Percentiles rank a stretch among this genome's conserved stretches.
Evolutionary conservation across 1,140 invertebrate genomes (phyloP).

Genomic region (Manduca sexta): DNA sequence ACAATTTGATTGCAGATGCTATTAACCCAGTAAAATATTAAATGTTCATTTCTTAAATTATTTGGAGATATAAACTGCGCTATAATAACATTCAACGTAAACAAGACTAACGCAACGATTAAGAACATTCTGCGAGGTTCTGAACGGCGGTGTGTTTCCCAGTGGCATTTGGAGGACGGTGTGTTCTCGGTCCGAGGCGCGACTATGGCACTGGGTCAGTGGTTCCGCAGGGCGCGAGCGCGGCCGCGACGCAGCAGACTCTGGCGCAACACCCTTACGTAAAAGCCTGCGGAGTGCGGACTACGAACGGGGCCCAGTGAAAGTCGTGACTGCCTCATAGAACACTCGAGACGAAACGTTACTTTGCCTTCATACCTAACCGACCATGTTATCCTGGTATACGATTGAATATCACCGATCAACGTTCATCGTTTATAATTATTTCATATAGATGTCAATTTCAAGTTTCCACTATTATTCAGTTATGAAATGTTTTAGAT

Average conservation of each 20-base stretch:
- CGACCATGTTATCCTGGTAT: constrained; percentile 1
- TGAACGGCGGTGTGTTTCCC: constrained; percentile 30
- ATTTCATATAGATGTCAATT: too few relatives aligned
- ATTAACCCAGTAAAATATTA: constrained; percentile 2
- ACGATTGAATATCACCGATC: background rate
- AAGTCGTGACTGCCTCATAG: constrained; percentile 45
- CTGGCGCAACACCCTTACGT: constrained; percentile 67
- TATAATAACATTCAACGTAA: background rate
- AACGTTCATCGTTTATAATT: too few relatives aligned
- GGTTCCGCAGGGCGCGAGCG: constrained; percentile 56
- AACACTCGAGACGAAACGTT: constrained; percentile 35
- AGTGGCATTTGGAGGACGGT: too few relatives aligned
- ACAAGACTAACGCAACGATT: constrained; percentile 43
- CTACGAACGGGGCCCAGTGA: constrained; percentile 36
- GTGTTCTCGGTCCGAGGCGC: constrained; percentile 1
- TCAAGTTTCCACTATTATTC: too few relatives aligned
- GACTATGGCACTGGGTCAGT: constrained; percentile 63
- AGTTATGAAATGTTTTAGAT: too few relatives aligned
- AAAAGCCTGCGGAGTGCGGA: constrained; percentile 37
- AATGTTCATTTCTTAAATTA: background rate
- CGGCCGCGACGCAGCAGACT: constrained; percentile 18
- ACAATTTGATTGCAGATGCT: background rate
- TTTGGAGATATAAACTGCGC: background rate
- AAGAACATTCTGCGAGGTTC: constrained; percentile 43
- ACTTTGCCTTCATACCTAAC: background rate